Conservation (phyloP, 2,888 invertebrate genomes). For the Encarsia formosa region DNA sequence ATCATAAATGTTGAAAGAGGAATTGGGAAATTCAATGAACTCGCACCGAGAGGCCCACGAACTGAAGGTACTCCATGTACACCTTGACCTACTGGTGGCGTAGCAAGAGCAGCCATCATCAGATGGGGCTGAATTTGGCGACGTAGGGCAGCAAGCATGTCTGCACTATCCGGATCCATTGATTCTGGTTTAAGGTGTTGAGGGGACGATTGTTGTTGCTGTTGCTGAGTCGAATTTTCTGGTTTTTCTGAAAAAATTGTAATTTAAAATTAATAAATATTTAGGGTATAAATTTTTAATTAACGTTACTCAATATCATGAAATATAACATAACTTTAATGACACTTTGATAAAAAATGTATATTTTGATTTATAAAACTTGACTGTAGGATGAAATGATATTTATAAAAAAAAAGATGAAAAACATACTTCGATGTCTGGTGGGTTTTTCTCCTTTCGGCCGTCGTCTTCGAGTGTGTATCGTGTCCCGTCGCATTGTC, state of each 20-base stretch:
- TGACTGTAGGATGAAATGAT: no score
- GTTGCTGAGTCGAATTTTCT: no score
- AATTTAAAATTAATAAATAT: no score
- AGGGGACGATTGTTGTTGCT: no score
- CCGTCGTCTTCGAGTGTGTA: constrained; percentile 87
- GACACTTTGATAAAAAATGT: no score
- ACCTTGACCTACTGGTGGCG: constrained; percentile 42
- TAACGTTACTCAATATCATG: no score
- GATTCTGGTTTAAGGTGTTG: constrained; percentile 40
- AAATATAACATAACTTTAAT: no score
- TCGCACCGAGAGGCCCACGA: constrained; percentile 14
- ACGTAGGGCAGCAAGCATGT: constrained; percentile 66
- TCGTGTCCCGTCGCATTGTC: constrained; percentile 94
- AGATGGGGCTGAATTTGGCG: constrained; percentile 69
- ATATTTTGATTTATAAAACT: no score
- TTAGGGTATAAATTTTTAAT: no score
- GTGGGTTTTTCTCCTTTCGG: constrained; percentile 64
- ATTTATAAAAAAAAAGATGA: no score
- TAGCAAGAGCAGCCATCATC: constrained; percentile 58
- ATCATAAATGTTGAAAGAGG: constrained; percentile 46
- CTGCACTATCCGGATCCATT: constrained; percentile 57
- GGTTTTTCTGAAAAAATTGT: not conserved
- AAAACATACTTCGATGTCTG: constrained; percentile 46
- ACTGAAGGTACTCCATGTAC: not conserved
- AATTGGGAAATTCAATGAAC: constrained; percentile 44